Base-by-base conservation (phyloP, 2,113 vertebrate species). In the Ploceus nigricollis region DNA sequence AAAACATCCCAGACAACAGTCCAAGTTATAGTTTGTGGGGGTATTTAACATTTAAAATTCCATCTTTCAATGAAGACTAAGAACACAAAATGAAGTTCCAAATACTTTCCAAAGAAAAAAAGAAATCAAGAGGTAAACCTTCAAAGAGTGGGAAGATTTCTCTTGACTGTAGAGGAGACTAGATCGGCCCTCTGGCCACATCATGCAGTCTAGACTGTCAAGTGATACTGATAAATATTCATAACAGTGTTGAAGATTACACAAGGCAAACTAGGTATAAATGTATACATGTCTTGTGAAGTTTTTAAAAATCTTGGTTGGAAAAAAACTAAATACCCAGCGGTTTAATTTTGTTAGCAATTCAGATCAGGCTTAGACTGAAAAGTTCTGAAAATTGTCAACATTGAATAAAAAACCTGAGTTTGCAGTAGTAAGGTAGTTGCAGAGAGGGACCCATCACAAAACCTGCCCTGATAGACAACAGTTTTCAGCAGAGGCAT, bases 211-310 rank as follows among this genome's bases (percentile, higher is more conserved):
- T 58, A 82, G 61, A 30, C 39, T 87, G 42, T 58, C 77, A 76
- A 57, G 13, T 21, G 13, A 56, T 71, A n/a, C 24, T 50, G 27
- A 22, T 39, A 58, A 77, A 57, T 54, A 65, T 5, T 68, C 15
- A n/a, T 35, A 16, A 31, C 2, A 73, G 6, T 15, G 8, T 42
- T 81, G 30, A 78, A 68, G 51, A 50, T 64, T 66, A 27, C 27
- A 27, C 39, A 84, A 66, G 42, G 21, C 24, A 63, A 75, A 42
- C 8, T 27, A 12, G 13, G 30, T 22, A 3, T 27, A 31, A 51
- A 68, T 27, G 22, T 1, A 0, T 31, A 16, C 8, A 28, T 0
- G 1, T 39, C 10, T 58, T 40, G 8, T 17, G n/a, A 82, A 64
- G 11, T 33, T 54, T 75, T 79, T 10, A 5, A 72, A 88, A 82